Conservation (phyloP, 2,797 vertebrate genomes). For the Zenarchopterus dispar region DNA sequence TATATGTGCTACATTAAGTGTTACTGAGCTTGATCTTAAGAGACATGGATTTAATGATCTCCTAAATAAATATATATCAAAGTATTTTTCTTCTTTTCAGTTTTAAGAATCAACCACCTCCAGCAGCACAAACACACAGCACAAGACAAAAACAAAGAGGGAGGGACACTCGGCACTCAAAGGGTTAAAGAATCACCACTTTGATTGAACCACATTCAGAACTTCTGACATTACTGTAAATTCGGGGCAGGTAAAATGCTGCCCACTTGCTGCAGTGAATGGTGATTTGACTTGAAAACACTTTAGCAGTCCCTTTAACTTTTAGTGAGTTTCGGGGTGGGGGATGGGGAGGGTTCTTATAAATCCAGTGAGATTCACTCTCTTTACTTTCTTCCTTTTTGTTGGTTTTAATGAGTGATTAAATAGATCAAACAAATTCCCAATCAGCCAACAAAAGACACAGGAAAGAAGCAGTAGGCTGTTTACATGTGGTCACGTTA, state of each 20-base stretch:
- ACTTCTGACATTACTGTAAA: conserved; percentile 5
- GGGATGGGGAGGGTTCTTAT: conserved; percentile 10
- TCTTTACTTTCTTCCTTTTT: conserved; percentile 22
- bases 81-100: background rate
- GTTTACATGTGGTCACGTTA: conserved; percentile 84
- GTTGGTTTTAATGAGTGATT: conserved; percentile 39
- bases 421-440: conserved; percentile 64
- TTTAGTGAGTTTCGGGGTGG: conserved; percentile 78
- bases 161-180: conserved; percentile 81
- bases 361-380: conserved; percentile 43
- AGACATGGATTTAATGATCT: too few species aligned
- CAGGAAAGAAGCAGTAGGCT: conserved; percentile 73
- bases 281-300: conserved; percentile 33
- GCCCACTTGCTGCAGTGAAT: conserved; percentile 25
- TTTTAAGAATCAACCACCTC: conserved; percentile 83
- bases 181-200: conserved; percentile 85
- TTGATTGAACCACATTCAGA: conserved; percentile 50
- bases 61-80: too few species aligned
- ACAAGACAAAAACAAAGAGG: conserved; percentile 57
- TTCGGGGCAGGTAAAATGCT: conserved; percentile 18
- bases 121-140: conserved; percentile 77
- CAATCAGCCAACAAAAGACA: conserved; percentile 81
- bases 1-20: too few species aligned
- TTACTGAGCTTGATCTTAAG: too few species aligned
- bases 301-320: conserved; percentile 86